Evolutionary conservation across 2,113 vertebrate species (phyloP).

Genomic region (Podarcis muralis): DNA sequence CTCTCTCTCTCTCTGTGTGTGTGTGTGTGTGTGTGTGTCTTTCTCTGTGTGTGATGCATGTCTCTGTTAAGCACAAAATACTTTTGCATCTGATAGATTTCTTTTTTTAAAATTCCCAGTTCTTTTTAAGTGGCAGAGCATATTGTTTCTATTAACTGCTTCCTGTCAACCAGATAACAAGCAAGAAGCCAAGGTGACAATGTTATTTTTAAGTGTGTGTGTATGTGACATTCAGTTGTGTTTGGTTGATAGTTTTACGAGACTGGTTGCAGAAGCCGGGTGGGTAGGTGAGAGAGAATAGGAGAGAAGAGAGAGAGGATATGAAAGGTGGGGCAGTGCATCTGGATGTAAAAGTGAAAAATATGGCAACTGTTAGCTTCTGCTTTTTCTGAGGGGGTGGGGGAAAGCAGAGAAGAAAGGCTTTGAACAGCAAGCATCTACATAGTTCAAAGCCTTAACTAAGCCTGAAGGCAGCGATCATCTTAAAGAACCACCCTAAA

Average conservation of each 20-base stretch:
- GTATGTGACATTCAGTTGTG: slow-evolving; percentile 45
- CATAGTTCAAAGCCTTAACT: slow-evolving; percentile 54
- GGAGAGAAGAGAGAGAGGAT: too few species aligned
- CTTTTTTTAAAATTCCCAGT: slow-evolving; percentile 42
- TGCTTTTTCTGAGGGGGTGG: slow-evolving; percentile 53
- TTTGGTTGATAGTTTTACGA: neutral
- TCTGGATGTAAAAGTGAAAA: slow-evolving; percentile 31
- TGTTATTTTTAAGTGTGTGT: slow-evolving; percentile 39
- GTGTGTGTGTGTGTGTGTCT: slow-evolving; percentile 16
- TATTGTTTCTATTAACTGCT: slow-evolving; percentile 55
- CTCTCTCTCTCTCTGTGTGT: too few species aligned
- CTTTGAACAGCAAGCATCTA: slow-evolving; percentile 51
- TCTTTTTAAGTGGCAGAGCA: neutral
- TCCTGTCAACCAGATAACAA: slow-evolving; percentile 45
- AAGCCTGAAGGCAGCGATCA: slow-evolving; percentile 49
- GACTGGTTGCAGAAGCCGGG: neutral
- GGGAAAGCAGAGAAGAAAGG: neutral
- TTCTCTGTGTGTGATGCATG: neutral
- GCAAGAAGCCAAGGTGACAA: slow-evolving; percentile 48
- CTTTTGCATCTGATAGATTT: slow-evolving; percentile 50
- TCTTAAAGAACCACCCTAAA: slow-evolving; percentile 44
- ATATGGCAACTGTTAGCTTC: slow-evolving; percentile 40
- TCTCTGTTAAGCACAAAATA: slow-evolving; percentile 44
- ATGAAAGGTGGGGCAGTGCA: neutral
- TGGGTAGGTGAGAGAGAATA: neutral